Conservation (phyloP, 30 jellyfish, hydroid and myxozoan genomes). For the Phacellophora camtschatica region DNA sequence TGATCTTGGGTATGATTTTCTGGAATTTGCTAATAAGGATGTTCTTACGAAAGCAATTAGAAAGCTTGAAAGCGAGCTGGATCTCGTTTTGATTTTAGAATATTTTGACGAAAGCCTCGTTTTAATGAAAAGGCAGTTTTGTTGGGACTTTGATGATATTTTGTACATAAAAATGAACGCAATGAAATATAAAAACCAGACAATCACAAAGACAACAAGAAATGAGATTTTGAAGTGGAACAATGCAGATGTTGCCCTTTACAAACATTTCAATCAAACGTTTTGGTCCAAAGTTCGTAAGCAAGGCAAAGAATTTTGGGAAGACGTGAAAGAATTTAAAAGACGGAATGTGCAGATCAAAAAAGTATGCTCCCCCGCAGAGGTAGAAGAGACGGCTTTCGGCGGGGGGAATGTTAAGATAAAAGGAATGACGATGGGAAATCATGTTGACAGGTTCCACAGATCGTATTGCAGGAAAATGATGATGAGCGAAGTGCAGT, state of each 20-base stretch:
- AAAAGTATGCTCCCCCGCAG: slow-evolving; percentile 74
- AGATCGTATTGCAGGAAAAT: slow-evolving; percentile 75
- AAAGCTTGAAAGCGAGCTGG: slow-evolving; percentile 75
- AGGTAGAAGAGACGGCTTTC: slow-evolving; percentile 73
- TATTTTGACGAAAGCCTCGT: slow-evolving; percentile 96
- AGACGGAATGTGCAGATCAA: slow-evolving; percentile 55
- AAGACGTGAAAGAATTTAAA: slow-evolving; percentile 72
- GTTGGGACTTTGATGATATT: slow-evolving; percentile 92
- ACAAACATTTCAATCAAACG: slow-evolving; percentile 75
- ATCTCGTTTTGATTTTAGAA: slow-evolving; percentile 82
- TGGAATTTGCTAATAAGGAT: slow-evolving; percentile 64
- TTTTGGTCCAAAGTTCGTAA: slow-evolving; percentile 73
- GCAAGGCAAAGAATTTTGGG: slow-evolving; percentile 81
- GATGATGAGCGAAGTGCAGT: slow-evolving; percentile 78
- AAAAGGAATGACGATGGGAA: slow-evolving; percentile 63
- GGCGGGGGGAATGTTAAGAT: slow-evolving; percentile 61
- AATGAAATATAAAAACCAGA: slow-evolving; percentile 48
- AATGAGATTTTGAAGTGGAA: slow-evolving; percentile 73
- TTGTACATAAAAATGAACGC: slow-evolving; percentile 87
- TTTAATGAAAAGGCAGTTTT: slow-evolving; percentile 69
- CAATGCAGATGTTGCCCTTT: slow-evolving; percentile 75
- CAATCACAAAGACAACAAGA: slow-evolving; percentile 9
- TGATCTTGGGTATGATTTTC: slow-evolving; percentile 89
- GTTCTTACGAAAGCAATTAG: slow-evolving; percentile 29
- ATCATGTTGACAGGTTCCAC: slow-evolving; percentile 77